These are phyloP conservation scores for Sebastes oblongus DNA, from an alignment of 2,797 vertebrate genomes.

Conservation along the genomic window DNA sequence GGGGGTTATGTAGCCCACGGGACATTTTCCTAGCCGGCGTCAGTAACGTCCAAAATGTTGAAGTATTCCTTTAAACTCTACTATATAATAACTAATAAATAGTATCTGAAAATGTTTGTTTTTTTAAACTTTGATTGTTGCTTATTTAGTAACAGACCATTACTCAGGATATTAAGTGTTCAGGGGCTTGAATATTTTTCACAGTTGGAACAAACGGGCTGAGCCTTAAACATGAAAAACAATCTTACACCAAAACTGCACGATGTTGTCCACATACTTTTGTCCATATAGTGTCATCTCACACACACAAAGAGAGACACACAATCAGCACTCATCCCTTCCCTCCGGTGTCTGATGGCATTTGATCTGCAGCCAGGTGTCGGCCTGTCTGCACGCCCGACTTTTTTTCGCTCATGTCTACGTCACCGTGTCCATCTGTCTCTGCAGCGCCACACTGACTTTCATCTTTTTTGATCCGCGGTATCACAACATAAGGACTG, in stretches of 20 bases:
- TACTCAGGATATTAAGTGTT: not conserved
- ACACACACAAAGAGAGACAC: not conserved
- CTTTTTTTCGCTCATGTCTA: not conserved
- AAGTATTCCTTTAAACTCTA: not conserved
- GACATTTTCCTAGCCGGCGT: accelerated
- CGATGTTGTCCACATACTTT: not conserved
- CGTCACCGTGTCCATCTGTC: constrained; percentile 67
- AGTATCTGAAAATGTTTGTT: not conserved
- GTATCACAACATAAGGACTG: constrained; percentile 66
- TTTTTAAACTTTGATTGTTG: not conserved
- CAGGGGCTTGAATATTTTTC: too few relatives aligned
- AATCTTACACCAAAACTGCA: too few relatives aligned
- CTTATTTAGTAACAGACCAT: not conserved
- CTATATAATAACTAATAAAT: not conserved
- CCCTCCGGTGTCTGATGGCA: constrained; percentile 12
- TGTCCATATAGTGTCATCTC: not conserved
- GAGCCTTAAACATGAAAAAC: too few relatives aligned
- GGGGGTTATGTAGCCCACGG: too few relatives aligned
- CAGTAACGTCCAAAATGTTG: too few relatives aligned
- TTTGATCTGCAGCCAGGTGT: constrained; percentile 52
- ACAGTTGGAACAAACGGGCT: too few relatives aligned
- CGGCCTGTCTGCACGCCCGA: not conserved
- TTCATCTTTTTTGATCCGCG: constrained; percentile 61
- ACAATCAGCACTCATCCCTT: not conserved
- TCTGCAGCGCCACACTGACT: constrained; percentile 43